Base-by-base conservation (phyloP, 37 sponge, comb jelly and placozoan species). In the Theonella swinhoei region DNA sequence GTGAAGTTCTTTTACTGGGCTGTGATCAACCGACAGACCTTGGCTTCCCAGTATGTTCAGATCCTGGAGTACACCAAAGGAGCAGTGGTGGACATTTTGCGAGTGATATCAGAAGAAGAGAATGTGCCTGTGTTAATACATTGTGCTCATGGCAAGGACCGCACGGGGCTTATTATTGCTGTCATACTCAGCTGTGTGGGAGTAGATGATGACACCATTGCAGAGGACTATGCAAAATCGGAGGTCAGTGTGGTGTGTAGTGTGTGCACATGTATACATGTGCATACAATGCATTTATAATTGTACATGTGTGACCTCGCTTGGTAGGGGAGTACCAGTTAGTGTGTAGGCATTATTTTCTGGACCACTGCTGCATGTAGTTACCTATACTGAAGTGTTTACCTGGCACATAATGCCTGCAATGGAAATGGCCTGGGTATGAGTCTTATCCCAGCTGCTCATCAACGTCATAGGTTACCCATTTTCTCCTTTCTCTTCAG, bases 121-220 rank as follows among this genome's bases (percentile, higher is more conserved):
- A 89, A 89, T 54, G 72, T 84, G 0, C 95, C 95, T 2, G 81
- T 85, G 37, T 38, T 95, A 60, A 81, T 95, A 4, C 95, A 95
- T 69, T 95, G 95, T 81, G 86, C 95, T 22, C 95, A 95, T 76
- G 95, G 95, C 64, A 95, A 95, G 81, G 95, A 95, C 43, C 69
- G 95, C 0, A 95, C 95, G 0, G 95, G 95, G 25, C 72, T 91
- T 19, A 68, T 95, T 11, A 61, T 91, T 32, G 90, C 83, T 2
- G 31, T 95, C 26, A 70, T 95, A 11, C 83, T 95, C 4, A 86
- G 82, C 33, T 85, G 85, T 42, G 73, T 91, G 36, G 93, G 70
- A 23, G 92, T 95, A 29, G 90, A 91, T 23, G 90, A 91, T 34
- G 90, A 89, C 24, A 68, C 64, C 26, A 89, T 95, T 76, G 79